Percentiles rank a stretch among this genome's conserved stretches.
These are phyloP conservation scores for Passerina amoena DNA, from an alignment of 2,113 vertebrate species.

Conservation along the genomic window DNA sequence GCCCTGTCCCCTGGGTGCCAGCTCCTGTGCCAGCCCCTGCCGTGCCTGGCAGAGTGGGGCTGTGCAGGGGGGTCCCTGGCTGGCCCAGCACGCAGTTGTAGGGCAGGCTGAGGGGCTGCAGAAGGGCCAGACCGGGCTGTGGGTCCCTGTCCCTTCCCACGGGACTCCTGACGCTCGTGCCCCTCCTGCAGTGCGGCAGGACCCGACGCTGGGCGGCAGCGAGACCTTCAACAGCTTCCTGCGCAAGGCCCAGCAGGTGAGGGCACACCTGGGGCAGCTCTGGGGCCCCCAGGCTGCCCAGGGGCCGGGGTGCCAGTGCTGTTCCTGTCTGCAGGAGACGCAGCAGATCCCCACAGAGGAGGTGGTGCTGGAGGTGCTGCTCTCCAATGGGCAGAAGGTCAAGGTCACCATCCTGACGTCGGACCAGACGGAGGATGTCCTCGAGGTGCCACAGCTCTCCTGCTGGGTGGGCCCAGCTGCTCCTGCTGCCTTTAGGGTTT, in stretches of 20 bases:
- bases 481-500: neutral
- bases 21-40: neutral
- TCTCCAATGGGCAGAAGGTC: constrained; percentile 93
- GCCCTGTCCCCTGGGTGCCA: too few relatives aligned
- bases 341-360: constrained; percentile 98
- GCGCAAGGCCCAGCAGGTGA: constrained; percentile 95
- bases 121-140: accelerated
- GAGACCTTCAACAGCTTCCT: constrained; percentile 97
- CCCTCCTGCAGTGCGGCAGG: constrained; percentile 87
- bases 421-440: constrained; percentile 95
- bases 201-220: constrained; percentile 88
- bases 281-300: accelerated
- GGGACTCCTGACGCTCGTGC: accelerated
- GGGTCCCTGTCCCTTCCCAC: neutral
- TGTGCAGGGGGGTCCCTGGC: accelerated
- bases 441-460: constrained; percentile 80
- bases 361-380: constrained; percentile 89
- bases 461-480: neutral
- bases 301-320: neutral
- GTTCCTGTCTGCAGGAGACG: constrained; percentile 82
- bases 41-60: neutral
- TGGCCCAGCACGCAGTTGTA: neutral
- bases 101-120: neutral
- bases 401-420: constrained; percentile 90
- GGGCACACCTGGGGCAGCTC: neutral